Evolutionary conservation across 2,113 vertebrate genomes (phyloP).

Genomic region (Mystacornis crossleyi): DNA sequence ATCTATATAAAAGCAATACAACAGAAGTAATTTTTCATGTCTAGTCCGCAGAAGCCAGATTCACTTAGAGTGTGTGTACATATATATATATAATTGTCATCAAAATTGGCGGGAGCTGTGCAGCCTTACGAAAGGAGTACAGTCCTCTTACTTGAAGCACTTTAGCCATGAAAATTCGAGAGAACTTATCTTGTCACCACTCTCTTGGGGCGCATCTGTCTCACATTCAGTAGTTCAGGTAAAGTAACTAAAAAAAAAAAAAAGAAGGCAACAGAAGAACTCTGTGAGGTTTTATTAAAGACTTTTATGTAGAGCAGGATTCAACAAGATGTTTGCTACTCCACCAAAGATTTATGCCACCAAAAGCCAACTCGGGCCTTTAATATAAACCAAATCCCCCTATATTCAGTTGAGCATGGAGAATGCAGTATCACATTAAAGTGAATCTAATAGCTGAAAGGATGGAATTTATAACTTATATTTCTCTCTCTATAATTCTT

Average conservation of each 20-base stretch:
- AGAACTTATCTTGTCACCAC: neutral
- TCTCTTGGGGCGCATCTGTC: neutral
- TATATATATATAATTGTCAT: neutral
- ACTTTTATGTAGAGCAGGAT: neutral
- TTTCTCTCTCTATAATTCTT: constrained; percentile 26
- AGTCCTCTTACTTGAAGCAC: neutral
- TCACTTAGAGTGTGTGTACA: neutral
- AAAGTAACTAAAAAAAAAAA: neutral
- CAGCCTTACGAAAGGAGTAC: neutral
- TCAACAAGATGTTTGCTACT: neutral
- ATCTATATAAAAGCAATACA: neutral
- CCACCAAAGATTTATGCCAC: neutral
- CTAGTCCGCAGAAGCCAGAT: neutral
- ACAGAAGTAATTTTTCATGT: neutral
- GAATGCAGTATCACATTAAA: neutral
- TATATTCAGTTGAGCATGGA: neutral
- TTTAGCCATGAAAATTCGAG: neutral
- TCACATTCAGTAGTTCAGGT: neutral
- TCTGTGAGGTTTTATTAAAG: neutral
- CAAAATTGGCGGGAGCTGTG: neutral
- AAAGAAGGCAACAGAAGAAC: neutral
- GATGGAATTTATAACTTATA: neutral
- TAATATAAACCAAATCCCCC: neutral
- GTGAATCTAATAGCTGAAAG: neutral
- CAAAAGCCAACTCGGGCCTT: neutral